Evolutionary conservation across 2,888 invertebrate genomes (phyloP), one percentile per base, ranked within the genome.

Genomic region (Mellilla xanthometata): DNA sequence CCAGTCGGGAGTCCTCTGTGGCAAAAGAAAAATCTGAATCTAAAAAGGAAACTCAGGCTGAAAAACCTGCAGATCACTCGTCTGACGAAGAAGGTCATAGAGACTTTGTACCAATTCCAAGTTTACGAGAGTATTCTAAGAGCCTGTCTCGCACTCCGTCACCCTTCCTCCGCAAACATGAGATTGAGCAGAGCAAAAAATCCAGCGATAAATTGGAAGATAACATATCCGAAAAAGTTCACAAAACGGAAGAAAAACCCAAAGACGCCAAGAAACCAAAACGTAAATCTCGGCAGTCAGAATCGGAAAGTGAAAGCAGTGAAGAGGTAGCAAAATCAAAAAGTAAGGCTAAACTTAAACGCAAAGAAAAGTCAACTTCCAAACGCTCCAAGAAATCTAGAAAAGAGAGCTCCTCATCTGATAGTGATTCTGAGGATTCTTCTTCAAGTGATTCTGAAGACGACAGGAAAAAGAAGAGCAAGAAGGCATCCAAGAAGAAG

Each of bases 61-160:
- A 61, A 2, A 81, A 84, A 63, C 73, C 76, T 28, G 64, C 65
- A 9, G 45, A 45, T n/a, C 75, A 78, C 22, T 75, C 83, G 3
- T 86, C 88, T 4, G 89, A 84, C 48, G 86, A 86, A 12, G 90
- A 90, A 42, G 85, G 84, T 12, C 82, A 65, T 40, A 81, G 81
- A 34, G 85, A 88, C 53, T 81, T 88, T 52, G 69, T 89, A 52
- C 59, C 76, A 1, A 71, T 89, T 39, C 83, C 88, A 24, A 71
- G 68, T 9, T 55, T 79, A 44, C 75, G 87, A 23, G 86, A 94
- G 70, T 94, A 93, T 73, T 94, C 94, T 12, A 91, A 92, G 72
- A 96, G 95, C 67, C 89, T 95, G 29, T 96, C 96, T n/a, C 92
- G 96, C 53, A 96, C 96, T 0, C 96, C 96, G 8, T 96, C 96